A percentile compares a stretch with the other conserved stretches of the same genome.
Conservation (phyloP, 2,888 invertebrate species). For the Octonoba sinensis region DNA sequence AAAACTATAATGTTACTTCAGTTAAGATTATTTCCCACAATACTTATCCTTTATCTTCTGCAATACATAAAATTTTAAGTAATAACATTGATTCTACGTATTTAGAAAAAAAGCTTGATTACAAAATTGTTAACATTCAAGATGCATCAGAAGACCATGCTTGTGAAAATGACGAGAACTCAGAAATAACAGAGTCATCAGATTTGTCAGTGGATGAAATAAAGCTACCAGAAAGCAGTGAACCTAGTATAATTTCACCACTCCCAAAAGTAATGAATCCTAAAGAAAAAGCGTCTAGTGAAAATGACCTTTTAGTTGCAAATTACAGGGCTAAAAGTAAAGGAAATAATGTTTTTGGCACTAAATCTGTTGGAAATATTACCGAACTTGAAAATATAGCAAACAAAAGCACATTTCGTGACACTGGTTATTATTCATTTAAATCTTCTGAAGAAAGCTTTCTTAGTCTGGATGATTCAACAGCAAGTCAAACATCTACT, state of each 20-base stretch:
- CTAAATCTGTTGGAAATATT: slow-evolving; percentile 66
- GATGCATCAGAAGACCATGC: slow-evolving; percentile 23
- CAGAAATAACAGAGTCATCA: not conserved
- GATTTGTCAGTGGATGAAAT: slow-evolving; percentile 11
- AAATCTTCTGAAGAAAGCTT: slow-evolving; percentile 66
- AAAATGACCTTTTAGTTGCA: slow-evolving; percentile 65
- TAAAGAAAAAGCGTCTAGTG: slow-evolving; percentile 65
- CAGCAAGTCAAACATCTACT: slow-evolving; percentile 55
- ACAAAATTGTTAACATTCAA: slow-evolving; percentile 41
- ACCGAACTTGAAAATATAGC: slow-evolving; percentile 56
- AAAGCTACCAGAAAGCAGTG: slow-evolving; percentile 8
- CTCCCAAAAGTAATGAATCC: slow-evolving; percentile 62
- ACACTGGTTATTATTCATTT: slow-evolving; percentile 67
- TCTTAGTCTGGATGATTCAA: slow-evolving; percentile 64
- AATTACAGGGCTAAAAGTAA: slow-evolving; percentile 54
- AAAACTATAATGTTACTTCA: slow-evolving; percentile 44
- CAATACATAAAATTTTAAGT: slow-evolving; percentile 58
- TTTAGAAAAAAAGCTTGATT: slow-evolving; percentile 46
- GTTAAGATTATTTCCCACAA: slow-evolving; percentile 60
- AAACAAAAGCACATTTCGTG: slow-evolving; percentile 64
- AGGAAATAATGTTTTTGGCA: slow-evolving; percentile 60
- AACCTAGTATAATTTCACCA: slow-evolving; percentile 32
- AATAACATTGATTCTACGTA: slow-evolving; percentile 55
- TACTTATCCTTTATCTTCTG: slow-evolving; percentile 51
- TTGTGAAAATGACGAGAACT: not conserved